Percentiles rank a stretch among this genome's conserved stretches.
Conservation (phyloP, 2,888 invertebrate species). For the Thysanoteuthis rhombus region DNA sequence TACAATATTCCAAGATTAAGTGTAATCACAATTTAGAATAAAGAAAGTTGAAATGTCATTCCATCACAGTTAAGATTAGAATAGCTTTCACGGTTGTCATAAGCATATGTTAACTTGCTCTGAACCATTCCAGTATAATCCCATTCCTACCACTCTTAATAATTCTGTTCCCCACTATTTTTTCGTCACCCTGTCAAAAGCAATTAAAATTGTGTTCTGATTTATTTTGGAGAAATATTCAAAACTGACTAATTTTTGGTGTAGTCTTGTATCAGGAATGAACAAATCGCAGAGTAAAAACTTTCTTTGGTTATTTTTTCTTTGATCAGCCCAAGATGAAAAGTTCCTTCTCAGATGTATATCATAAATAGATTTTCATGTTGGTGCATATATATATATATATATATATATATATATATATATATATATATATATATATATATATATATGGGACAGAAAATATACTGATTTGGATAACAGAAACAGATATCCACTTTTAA, state of each 20-base stretch:
- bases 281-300: background rate
- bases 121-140: background rate
- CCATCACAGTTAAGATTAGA: too few relatives aligned
- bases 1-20: background rate
- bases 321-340: background rate
- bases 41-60: background rate
- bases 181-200: background rate
- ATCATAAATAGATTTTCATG: background rate
- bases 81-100: too few relatives aligned
- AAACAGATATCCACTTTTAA: background rate
- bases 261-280: background rate
- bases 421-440: too few relatives aligned
- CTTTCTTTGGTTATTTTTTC: background rate
- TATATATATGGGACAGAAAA: background rate
- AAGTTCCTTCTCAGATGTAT: background rate
- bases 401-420: too few relatives aligned
- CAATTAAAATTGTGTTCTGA: background rate
- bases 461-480: background rate
- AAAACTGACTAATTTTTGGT: background rate
- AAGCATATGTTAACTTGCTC: background rate
- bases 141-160: background rate
- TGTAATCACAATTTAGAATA: background rate
- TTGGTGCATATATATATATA: too few relatives aligned
- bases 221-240: background rate
- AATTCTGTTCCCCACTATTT: background rate